Percentiles rank a stretch among this genome's conserved stretches.
phyloP scores from a whole-genome alignment of 2,113 vertebrate genomes.

The Hipposideros armiger region DNA sequence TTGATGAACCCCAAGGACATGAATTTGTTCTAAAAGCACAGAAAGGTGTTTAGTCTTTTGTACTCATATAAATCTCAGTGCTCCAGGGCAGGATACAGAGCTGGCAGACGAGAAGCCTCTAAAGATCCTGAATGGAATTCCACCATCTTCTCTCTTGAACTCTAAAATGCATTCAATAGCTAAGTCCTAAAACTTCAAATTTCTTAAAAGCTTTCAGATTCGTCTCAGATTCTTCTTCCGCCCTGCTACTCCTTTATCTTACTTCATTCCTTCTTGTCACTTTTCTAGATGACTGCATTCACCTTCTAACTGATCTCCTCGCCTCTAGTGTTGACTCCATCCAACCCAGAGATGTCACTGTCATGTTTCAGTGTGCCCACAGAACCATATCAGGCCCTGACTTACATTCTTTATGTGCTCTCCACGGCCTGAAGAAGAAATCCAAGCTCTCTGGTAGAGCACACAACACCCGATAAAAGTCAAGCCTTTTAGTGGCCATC shows the following conservation, averaged over 20 bases:
- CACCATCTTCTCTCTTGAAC: neutral
- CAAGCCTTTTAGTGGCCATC: neutral
- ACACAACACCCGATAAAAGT: neutral
- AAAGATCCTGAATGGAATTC: neutral
- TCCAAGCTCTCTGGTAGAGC: neutral
- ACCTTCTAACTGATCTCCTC: neutral
- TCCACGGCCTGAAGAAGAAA: neutral
- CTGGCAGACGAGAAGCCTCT: neutral
- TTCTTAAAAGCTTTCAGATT: neutral
- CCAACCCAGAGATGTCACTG: neutral
- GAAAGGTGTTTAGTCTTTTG: neutral
- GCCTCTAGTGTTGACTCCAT: neutral
- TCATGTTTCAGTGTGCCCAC: neutral
- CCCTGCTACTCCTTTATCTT: neutral
- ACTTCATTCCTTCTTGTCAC: neutral
- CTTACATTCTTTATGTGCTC: neutral
- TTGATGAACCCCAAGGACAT: neutral
- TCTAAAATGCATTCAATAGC: neutral
- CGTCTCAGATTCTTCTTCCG: neutral
- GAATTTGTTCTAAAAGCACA: neutral
- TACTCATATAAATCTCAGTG: neutral
- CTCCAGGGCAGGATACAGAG: neutral
- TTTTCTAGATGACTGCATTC: neutral
- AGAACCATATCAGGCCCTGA: neutral
- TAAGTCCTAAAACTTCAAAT: neutral